Base-by-base conservation (phyloP, 2,113 vertebrate species). In the Glaucidium brasilianum region DNA sequence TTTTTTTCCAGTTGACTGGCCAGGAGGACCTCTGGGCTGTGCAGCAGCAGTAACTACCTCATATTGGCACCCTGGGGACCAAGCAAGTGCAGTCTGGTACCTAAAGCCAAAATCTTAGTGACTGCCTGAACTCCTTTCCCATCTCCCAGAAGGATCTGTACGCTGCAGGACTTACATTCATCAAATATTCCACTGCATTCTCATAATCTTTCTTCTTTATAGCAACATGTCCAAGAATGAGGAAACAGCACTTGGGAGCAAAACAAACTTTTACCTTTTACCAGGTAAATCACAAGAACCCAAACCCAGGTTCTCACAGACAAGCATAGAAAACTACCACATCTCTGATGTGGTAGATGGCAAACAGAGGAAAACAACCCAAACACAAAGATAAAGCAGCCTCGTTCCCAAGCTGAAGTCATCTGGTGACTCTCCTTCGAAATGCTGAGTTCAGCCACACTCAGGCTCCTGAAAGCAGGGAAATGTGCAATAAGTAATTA, bases 401-500 rank as follows among this genome's bases (percentile, higher is more conserved):
- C 27, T 52, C 26, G 7, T 26, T 73, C 60, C 69, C 47, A 39
- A 7, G 41, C 59, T 73, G 45, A 35, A 73, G 37, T 50, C 9
- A 1, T 47, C 74, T 59, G 75, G 27, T 53, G 80, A 18, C 30
- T 73, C 30, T 63, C 26, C 49, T 62, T 15, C 1, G 1, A 47
- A 27, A 16, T 32, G 76, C 49, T 58, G 92, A 81, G 53, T 11
- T 63, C 75, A 77, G 80, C 92, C 21, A 15, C 73, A 77, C 18
- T 23, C 23, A 6, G 52, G 3, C 27, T 34, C 72, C 82, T n/a
- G 37, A 30, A 59, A 39, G 35, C 49, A 68, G 71, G 43, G 50
- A 59, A 68, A 63, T 20, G 37, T 23, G 45, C 55, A 50, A 68
- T 89, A 82, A 94, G 92, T 94, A 69, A 89, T 86, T 92, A 63